These are phyloP conservation scores for Sipunculus nudus DNA, from an alignment of 2,888 invertebrate genomes.

Conservation along the genomic window DNA sequence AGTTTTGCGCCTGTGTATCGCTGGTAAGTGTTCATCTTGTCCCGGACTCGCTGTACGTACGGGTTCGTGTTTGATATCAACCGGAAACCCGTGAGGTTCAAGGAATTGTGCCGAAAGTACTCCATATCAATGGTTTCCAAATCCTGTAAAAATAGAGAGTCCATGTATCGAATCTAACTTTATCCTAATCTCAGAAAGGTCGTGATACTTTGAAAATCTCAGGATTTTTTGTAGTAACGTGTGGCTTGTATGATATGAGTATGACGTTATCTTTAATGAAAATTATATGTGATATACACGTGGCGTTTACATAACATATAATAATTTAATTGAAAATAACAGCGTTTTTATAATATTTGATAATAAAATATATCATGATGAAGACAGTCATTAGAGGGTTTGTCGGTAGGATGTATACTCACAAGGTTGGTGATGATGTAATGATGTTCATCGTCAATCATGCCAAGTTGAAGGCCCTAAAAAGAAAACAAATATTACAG, in stretches of 20 bases:
- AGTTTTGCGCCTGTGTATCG: constrained; percentile 19
- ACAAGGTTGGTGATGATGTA: constrained; percentile 64
- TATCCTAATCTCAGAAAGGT: no score
- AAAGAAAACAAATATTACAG: constrained; percentile 61
- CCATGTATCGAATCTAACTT: no score
- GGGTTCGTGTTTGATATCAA: constrained; percentile 67
- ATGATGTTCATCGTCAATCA: constrained; percentile 39
- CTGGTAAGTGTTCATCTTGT: constrained; percentile 32
- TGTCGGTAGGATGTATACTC: constrained; percentile 62
- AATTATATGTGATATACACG: neutral
- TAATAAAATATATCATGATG: neutral
- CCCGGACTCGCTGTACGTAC: constrained; percentile 44
- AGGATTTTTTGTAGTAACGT: no score
- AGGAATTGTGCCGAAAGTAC: constrained; percentile 88
- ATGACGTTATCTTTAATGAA: neutral
- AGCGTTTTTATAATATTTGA: no score
- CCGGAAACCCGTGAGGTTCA: constrained; percentile 93
- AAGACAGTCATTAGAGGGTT: neutral
- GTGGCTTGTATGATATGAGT: no score
- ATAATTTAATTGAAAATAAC: no score
- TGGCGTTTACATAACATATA: no score
- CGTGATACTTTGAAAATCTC: no score
- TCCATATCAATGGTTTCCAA: constrained; percentile 66
- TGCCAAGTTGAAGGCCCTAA: constrained; percentile 40
- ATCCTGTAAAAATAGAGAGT: constrained; percentile 54